Evolutionary conservation across 2,888 invertebrate genomes (phyloP).

Genomic region (Gymnosoma rotundatum): DNA sequence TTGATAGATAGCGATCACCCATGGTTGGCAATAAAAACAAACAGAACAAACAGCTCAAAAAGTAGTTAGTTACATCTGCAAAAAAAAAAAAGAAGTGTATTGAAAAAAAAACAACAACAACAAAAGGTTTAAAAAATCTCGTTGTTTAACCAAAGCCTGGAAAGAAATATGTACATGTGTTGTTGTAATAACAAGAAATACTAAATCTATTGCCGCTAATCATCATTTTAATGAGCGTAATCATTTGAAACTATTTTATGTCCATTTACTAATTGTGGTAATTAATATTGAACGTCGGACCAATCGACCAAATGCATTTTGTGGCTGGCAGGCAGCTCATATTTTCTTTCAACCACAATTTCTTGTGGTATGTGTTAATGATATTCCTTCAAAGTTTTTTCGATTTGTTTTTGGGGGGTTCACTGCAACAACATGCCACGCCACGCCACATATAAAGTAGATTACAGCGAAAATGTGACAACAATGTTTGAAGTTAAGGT

Average conservation of each 20-base stretch:
- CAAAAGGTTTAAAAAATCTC: conserved; percentile 33
- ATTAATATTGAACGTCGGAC: conserved; percentile 65
- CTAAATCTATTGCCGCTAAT: conserved; percentile 47
- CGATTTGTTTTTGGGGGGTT: conserved; percentile 2
- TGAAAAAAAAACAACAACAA: not conserved
- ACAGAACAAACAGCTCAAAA: not conserved
- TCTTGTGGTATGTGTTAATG: conserved; percentile 52
- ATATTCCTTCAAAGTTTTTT: conserved; percentile 36
- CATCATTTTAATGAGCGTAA: conserved; percentile 69
- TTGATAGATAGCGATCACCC: conserved; percentile 68
- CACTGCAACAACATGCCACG: conserved; percentile 21
- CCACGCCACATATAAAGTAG: conserved; percentile 19
- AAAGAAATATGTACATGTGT: conserved; percentile 9
- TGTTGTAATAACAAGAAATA: conserved; percentile 15
- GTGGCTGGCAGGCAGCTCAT: conserved; percentile 15
- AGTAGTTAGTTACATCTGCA: not conserved
- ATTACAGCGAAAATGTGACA: conserved; percentile 25
- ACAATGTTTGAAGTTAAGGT: conserved; percentile 30
- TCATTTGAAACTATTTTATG: conserved; percentile 69
- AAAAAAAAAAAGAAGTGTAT: not conserved
- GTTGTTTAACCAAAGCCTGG: conserved; percentile 19
- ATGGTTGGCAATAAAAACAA: conserved; percentile 54
- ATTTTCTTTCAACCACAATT: conserved; percentile 32
- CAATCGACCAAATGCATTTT: conserved; percentile 32
- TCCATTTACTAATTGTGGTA: conserved; percentile 69